phyloP scores from a whole-genome alignment of 1,140 invertebrate genomes.

The Zaprionus davidi region DNA sequence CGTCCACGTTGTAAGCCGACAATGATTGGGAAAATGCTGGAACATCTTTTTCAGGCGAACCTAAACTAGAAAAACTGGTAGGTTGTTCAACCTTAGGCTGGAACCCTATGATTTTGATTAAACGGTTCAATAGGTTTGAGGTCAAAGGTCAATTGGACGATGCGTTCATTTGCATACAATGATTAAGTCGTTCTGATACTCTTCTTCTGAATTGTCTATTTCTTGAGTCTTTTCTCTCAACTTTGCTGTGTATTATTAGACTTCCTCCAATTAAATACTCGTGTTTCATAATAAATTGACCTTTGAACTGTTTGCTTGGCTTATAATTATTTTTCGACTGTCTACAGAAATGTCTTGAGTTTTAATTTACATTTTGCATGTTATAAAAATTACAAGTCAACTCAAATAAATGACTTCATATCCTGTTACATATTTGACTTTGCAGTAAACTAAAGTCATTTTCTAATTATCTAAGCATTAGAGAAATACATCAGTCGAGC shows the following conservation, averaged over 20 bases:
- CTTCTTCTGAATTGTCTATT: background rate
- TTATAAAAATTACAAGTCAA: conserved; percentile 11
- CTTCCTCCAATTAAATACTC: conserved; percentile 9
- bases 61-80: background rate
- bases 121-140: background rate
- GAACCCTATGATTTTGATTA: background rate
- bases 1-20: background rate
- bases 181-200: background rate
- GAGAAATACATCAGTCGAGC: background rate
- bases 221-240: background rate
- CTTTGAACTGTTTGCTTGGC: conserved; percentile 13
- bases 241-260: background rate
- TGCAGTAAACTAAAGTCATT: background rate
- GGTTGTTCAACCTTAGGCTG: background rate
- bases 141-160: background rate
- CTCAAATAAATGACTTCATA: conserved; percentile 17
- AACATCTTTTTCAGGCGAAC: background rate
- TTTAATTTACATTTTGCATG: conserved; percentile 63
- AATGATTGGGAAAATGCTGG: background rate
- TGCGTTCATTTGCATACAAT: background rate
- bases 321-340: conserved; percentile 8
- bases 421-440: background rate
- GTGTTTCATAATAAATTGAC: conserved; percentile 31
- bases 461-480: background rate
- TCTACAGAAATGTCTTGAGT: background rate